Evolutionary conservation across 2,797 vertebrate genomes (phyloP), one percentile per base, ranked within the genome.

Genomic region (Tachyglossus aculeatus): DNA sequence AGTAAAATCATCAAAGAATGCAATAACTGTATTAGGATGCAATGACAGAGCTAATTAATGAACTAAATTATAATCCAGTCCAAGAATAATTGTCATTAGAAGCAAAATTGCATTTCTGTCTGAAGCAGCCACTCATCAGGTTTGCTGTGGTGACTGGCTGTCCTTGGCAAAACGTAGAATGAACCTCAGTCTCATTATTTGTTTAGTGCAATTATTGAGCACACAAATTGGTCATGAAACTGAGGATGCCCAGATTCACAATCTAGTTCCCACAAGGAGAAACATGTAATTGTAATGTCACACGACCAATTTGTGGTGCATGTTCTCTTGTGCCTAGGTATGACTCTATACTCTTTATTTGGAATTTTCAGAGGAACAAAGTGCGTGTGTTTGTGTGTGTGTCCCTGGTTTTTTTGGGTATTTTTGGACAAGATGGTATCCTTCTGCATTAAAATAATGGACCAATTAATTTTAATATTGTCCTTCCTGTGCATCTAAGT

Each of bases 381-480:
- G 40, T 52, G 37, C 9, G 12, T 10, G 6, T 19, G 37, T 19
- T 32, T 19, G n/a, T 27, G n/a, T 15, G 12, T 48, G 15, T 19
- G 41, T 19, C 9, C 24, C 39, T 51, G 63, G 10, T 41, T 51
- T 71, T 25, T 60, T 82, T 60, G n/a, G n/a, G n/a, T n/a, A n/a
- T n/a, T 57, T 38, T 2, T 51, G 76, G 69, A 71, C 48, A 47
- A 55, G 48, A 55, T 32, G 51, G 66, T 48, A 25, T 75, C 86
- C 36, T 40, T 77, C 47, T 67, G 68, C 72, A 65, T 82, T 85
- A 67, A 84, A 87, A 85, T 74, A 86, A 84, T 32, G 59, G 74
- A 68, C 67, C 32, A 40, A 83, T 88, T 90, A 85, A 81, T 89
- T 88, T 88, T 85, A 74, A 75, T 85, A 86, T 84, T 74, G 34